phyloP scores from a whole-genome alignment of 2,113 vertebrate genomes.

The Lonchura striata region DNA sequence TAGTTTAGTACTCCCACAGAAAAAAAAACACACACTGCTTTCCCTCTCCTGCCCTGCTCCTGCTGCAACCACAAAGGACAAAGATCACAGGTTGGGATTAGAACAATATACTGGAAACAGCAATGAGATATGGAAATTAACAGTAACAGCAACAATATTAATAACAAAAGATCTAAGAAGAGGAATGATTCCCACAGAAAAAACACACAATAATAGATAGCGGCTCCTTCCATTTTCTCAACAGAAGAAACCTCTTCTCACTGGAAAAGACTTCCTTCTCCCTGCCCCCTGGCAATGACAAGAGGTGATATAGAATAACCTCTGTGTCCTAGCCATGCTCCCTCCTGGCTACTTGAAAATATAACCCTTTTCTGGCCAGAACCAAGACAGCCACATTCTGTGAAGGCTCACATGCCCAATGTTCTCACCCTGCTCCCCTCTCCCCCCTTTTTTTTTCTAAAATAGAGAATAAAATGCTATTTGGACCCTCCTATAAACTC shows the following conservation, averaged over 20 bases:
- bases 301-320: too few relatives aligned
- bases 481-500: neutral
- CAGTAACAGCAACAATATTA: neutral
- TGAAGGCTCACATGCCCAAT: rapidly evolving
- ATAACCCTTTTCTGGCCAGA: neutral
- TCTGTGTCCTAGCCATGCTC: neutral
- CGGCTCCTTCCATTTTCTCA: neutral
- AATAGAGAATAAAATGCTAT: neutral
- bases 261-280: neutral
- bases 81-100: neutral
- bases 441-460: neutral
- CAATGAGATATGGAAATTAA: neutral
- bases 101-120: neutral
- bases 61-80: neutral
- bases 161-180: neutral
- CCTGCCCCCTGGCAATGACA: neutral
- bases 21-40: neutral
- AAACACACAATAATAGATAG: neutral
- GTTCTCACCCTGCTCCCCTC: neutral
- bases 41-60: rapidly evolving
- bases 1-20: neutral
- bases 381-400: neutral
- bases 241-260: rapidly evolving
- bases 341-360: neutral
- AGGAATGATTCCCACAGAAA: neutral